phyloP scores from a whole-genome alignment of 37 sponge, comb jelly and placozoan species.

The Bolinopsis microptera region DNA sequence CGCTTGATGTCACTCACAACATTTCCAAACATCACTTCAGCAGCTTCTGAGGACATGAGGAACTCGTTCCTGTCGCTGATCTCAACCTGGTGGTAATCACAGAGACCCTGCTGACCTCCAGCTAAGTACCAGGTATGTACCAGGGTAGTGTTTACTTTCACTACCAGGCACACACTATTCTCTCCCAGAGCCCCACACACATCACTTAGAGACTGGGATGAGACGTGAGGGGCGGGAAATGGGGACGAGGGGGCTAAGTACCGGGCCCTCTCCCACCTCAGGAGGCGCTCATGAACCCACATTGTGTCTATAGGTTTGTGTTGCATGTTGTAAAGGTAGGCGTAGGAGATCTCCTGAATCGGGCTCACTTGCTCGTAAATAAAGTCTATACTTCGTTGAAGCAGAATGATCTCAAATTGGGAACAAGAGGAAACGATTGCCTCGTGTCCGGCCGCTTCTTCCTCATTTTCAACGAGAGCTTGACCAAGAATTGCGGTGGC shows the following conservation, averaged over 20 bases:
- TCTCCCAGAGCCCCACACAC: background rate
- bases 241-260: background rate
- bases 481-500: conserved; percentile 22
- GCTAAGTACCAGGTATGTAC: conserved; percentile 1
- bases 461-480: background rate
- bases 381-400: conserved; percentile 30
- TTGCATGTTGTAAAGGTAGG: background rate
- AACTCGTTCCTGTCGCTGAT: background rate
- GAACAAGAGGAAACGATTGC: conserved; percentile 21
- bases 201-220: background rate
- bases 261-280: conserved; percentile 48
- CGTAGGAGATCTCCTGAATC: conserved; percentile 39
- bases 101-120: background rate
- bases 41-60: background rate
- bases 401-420: conserved; percentile 29
- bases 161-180: background rate
- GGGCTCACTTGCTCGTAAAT: background rate
- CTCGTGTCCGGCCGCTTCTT: background rate
- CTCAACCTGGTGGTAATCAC: background rate
- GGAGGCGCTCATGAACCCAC: conserved; percentile 15
- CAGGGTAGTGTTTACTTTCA: background rate
- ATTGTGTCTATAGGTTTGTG: background rate
- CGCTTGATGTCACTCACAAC: background rate
- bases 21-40: background rate
- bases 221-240: background rate